phyloP scores from a whole-genome alignment of 2,888 invertebrate species.

The Lissonota sp. region DNA sequence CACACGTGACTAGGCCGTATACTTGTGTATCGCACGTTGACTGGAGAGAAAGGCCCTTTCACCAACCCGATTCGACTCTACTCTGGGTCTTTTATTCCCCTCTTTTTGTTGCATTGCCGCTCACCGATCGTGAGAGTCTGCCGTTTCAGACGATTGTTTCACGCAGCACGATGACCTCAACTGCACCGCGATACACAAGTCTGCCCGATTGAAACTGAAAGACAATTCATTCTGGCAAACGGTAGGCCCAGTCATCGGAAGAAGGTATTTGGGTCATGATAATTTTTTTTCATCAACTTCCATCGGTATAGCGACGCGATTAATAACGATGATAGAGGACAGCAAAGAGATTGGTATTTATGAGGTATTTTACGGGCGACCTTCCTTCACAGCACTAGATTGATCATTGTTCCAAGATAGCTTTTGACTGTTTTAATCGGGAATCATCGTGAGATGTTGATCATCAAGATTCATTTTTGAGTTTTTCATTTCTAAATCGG shows the following conservation, averaged over 20 bases:
- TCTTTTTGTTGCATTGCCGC: conserved; percentile 9
- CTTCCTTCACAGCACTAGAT: background rate
- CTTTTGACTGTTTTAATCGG: too few relatives aligned
- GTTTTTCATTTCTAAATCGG: too few relatives aligned
- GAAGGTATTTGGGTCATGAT: conserved; percentile 6
- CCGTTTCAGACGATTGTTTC: conserved; percentile 28
- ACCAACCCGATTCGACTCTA: conserved; percentile 36
- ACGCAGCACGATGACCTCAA: conserved; percentile 40
- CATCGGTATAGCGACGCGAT: conserved; percentile 3
- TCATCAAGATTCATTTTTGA: too few relatives aligned
- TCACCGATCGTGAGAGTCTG: conserved; percentile 49
- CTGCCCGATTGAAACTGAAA: conserved; percentile 16
- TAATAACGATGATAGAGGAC: background rate
- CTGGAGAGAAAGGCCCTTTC: conserved; percentile 63
- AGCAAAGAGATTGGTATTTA: background rate
- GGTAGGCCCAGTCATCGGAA: conserved; percentile 20
- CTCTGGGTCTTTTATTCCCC: conserved; percentile 31
- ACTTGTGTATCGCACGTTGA: background rate
- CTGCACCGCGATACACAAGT: background rate
- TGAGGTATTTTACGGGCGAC: background rate
- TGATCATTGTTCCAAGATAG: too few relatives aligned
- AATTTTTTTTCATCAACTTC: background rate
- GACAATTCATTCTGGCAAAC: conserved; percentile 16
- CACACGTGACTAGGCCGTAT: background rate
- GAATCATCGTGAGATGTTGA: too few relatives aligned